Conservation (phyloP, 1,140 invertebrate species). For the Helicoverpa armigera region DNA sequence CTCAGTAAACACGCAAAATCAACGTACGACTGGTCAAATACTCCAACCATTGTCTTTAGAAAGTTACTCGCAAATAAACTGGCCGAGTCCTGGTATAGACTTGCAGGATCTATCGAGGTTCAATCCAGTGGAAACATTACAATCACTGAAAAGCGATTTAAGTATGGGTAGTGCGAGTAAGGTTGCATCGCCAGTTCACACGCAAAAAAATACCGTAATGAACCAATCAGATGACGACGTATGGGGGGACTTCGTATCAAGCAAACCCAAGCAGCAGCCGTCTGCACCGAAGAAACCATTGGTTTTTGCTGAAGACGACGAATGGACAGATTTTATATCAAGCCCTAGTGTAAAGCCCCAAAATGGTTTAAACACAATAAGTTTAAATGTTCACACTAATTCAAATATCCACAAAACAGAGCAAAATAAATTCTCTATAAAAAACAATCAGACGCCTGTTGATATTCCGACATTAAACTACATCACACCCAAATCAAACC, state of each 20-base stretch:
- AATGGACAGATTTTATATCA: conserved; percentile 90
- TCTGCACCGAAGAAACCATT: conserved; percentile 69
- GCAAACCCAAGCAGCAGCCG: conserved; percentile 75
- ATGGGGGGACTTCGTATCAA: conserved; percentile 88
- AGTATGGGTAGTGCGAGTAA: conserved; percentile 68
- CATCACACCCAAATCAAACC: conserved; percentile 77
- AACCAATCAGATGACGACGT: conserved; percentile 85
- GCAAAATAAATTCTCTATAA: conserved; percentile 63
- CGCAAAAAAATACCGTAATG: conserved; percentile 60
- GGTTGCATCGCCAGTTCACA: conserved; percentile 68
- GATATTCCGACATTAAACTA: conserved; percentile 81
- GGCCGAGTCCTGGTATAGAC: conserved; percentile 89
- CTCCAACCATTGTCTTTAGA: conserved; percentile 83
- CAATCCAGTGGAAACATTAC: conserved; percentile 83
- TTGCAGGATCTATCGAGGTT: conserved; percentile 89
- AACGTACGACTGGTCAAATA: conserved; percentile 80
- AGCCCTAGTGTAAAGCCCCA: conserved; percentile 81
- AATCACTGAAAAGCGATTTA: conserved; percentile 76
- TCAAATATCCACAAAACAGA: conserved; percentile 72
- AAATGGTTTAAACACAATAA: conserved; percentile 81
- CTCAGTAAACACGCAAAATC: conserved; percentile 55
- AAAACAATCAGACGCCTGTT: conserved; percentile 69
- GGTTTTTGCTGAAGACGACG: conserved; percentile 85
- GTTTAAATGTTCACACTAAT: conserved; percentile 81
- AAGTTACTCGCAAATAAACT: conserved; percentile 88